Evolutionary conservation across 2,797 vertebrate genomes (phyloP), one percentile per base, ranked within the genome.

Genomic region (Leuciscus waleckii): DNA sequence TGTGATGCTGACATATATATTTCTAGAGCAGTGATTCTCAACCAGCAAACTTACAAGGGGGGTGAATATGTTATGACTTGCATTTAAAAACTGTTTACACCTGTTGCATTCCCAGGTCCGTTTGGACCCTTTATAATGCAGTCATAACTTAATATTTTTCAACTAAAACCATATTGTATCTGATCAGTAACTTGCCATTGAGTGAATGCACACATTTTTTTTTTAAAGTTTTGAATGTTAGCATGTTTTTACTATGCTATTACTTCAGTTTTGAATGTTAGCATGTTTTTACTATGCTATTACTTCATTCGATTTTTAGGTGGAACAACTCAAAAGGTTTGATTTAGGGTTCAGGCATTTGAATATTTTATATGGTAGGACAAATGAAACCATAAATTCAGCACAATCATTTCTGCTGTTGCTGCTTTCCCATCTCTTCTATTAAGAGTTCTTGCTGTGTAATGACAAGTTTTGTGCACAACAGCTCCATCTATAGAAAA

Each of bases 401-500:
- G 67, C 1, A 39, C 32, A 56, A 69, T n/a, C 39, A 23, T 23
- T 74, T 58, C 13, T 87, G 85, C 70, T 46, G 16, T 35, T 86
- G 79, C 61, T 77, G 77, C 19, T 87, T 79, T 49, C 71, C 54
- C 46, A 84, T 54, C 16, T 90, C 79, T 49, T 92, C 85, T 56
- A 91, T 6, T 54, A 87, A 76, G 78, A 91, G 70, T 41, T 91
- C 37, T 85, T 90, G 90, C 70, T 87, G 81, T 51, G 65, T 81
- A 83, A 91, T 88, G 39, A 87, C 87, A 73, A 46, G 63, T 69
- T 88, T 91, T 26, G 79, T 56, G 67, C 88, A 90, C 37, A 91
- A 83, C 68, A 81, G 84, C 70, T 91, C 70, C 35, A 91, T 86
- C 91, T 92, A 71, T 4, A 67, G 17, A 41, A 13, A 35, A 82